A percentile compares a stretch with the other conserved stretches of the same genome.
Evolutionary conservation across 2,113 vertebrate genomes (phyloP).

Genomic region (Poeciliopsis retropinna): DNA sequence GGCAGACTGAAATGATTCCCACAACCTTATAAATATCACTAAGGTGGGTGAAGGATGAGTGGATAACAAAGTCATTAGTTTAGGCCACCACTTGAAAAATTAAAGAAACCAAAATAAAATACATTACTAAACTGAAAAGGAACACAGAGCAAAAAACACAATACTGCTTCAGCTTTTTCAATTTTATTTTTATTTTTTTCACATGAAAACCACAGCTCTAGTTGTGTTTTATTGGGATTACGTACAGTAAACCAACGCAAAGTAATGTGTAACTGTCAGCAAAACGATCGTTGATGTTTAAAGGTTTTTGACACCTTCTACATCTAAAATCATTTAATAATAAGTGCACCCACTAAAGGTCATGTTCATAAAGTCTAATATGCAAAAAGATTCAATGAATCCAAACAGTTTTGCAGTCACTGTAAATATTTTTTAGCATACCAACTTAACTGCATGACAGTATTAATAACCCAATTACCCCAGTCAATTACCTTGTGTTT

Average conservation of each 20-base stretch:
- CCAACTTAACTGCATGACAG: too few species aligned
- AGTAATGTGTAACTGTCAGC: neutral
- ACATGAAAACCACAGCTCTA: neutral
- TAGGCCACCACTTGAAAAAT: conserved; percentile 5
- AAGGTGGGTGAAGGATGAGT: conserved; percentile 25
- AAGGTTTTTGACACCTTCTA: neutral
- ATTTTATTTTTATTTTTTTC: neutral
- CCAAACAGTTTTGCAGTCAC: too few species aligned
- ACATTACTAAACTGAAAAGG: neutral
- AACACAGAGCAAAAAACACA: neutral
- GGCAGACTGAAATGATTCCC: conserved; percentile 38
- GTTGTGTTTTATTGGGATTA: neutral
- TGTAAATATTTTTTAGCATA: too few species aligned
- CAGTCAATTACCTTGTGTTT: too few species aligned
- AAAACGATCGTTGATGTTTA: neutral
- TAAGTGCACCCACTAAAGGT: neutral
- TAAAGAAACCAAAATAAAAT: neutral
- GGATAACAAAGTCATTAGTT: conserved; percentile 54
- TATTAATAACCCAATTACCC: too few species aligned
- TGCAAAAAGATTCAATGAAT: neutral
- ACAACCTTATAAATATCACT: conserved; percentile 53
- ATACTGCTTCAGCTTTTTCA: too few species aligned
- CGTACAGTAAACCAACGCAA: neutral
- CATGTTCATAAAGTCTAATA: too few species aligned
- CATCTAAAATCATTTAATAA: neutral